Conservation (phyloP, 1,140 invertebrate species). For the Mesaphorura yosii region DNA sequence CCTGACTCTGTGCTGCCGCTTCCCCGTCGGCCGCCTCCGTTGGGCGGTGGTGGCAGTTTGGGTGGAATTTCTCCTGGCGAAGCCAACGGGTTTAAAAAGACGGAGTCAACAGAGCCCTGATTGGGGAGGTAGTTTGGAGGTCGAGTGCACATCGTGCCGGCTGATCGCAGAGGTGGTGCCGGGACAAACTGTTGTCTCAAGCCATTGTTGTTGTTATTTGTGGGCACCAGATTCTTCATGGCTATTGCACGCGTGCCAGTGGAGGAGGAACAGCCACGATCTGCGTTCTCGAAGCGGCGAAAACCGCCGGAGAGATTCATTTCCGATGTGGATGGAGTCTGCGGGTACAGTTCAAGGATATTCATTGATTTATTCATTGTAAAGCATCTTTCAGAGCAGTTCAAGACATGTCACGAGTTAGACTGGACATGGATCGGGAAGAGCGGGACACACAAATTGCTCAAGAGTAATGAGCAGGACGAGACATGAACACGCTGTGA, state of each 20-base stretch:
- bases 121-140: constrained; percentile 32
- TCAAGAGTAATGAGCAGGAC: background rate
- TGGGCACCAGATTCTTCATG: background rate
- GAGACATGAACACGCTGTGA: background rate
- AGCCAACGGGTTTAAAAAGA: constrained; percentile 32
- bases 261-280: constrained; percentile 41
- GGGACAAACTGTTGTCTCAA: constrained; percentile 35
- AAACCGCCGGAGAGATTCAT: constrained; percentile 47
- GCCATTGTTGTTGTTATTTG: background rate
- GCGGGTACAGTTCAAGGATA: background rate
- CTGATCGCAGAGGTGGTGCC: constrained; percentile 45
- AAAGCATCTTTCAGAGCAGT: background rate
- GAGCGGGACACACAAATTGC: background rate
- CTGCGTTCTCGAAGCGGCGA: constrained; percentile 54
- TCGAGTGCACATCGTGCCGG: too few relatives aligned
- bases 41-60: constrained; percentile 20
- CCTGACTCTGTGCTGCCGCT: too few relatives aligned
- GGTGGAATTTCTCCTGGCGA: constrained; percentile 27
- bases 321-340: constrained; percentile 55
- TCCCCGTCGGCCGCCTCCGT: too few relatives aligned
- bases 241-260: constrained; percentile 10
- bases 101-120: constrained; percentile 32
- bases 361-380: background rate
- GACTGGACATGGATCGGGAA: background rate
- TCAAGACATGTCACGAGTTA: background rate